Evolutionary conservation across 64 coral and sea anemone species (phyloP), one percentile per base, ranked within the genome.

Genomic region (Acropora yongei): DNA sequence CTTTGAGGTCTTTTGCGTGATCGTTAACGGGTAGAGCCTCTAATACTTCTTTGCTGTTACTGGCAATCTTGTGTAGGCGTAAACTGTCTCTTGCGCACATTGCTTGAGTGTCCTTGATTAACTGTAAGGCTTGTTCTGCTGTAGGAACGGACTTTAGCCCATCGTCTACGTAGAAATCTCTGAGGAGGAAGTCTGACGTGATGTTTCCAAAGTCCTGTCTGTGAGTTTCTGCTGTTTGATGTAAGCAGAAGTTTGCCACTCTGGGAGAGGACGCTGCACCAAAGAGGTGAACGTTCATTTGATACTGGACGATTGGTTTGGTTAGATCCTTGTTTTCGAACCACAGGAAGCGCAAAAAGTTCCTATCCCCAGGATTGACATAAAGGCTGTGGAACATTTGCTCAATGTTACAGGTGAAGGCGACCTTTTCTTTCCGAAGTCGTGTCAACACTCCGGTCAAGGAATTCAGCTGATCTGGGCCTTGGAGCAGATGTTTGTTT

Each of bases 101-200:
- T 47, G 67, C 71, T 86, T 92, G 81, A 0, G 82, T 18, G 9
- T 50, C 39, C 53, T 92, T 65, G 51, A 86, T 86, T 16, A 78
- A 65, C 2, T 78, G 19, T 4, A 78, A n/a, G 11, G 90, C 68
- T 78, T 86, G 72, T 13, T 79, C 40, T 76, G 61, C 19, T 5
- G 90, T 78, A 12, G 50, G 4, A 19, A 92, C 57, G 41, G 90
- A 92, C 72, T 86, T 92, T 17, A 92, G 72, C n/a, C 80, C 80
- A 44, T 92, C 72, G 55, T 92, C 90, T 40, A 92, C 90, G 55
- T 93, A 93, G 78, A 93, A 93, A 30, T 93, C 71, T 83, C 51
- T 45, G 10, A 61, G 65, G 5, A 93, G 85, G 53, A 93, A 93
- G 57, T 84, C 44, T 76, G 81, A 47, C 8, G 72, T 80, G 18